Evolutionary conservation across 2,113 vertebrate species (phyloP).

Genomic region (Hymenochirus boettgeri): DNA sequence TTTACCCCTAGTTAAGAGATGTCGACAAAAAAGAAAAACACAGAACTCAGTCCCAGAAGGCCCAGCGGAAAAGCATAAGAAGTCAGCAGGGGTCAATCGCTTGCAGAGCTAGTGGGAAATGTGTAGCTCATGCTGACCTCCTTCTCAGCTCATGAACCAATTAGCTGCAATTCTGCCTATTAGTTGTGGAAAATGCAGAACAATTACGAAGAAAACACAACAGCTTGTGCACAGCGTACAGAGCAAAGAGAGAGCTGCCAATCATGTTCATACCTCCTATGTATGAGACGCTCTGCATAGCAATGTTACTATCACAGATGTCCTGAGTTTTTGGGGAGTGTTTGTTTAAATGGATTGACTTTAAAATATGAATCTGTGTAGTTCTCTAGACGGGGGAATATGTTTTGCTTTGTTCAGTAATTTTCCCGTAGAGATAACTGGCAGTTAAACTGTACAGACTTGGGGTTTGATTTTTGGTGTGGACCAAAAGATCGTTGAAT

Average conservation of each 20-base stretch:
- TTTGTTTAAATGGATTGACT: background rate
- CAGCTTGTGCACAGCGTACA: slow-evolving; percentile 35
- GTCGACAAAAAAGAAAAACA: slow-evolving; percentile 32
- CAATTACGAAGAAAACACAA: slow-evolving; percentile 40
- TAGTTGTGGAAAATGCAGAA: slow-evolving; percentile 41
- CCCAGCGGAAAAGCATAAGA: slow-evolving; percentile 26
- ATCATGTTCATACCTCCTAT: slow-evolving; percentile 30
- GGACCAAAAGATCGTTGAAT: no score
- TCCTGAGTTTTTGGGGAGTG: background rate
- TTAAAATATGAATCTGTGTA: no score
- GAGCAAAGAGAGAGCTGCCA: slow-evolving; percentile 32
- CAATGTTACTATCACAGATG: slow-evolving; percentile 39
- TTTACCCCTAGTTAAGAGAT: slow-evolving; percentile 29
- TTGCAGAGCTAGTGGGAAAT: slow-evolving; percentile 37
- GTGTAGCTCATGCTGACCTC: slow-evolving; percentile 35
- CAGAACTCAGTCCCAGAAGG: slow-evolving; percentile 36
- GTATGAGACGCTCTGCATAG: slow-evolving; percentile 21
- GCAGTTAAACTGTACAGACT: no score
- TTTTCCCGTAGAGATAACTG: no score
- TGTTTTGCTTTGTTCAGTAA: no score
- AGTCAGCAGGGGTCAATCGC: slow-evolving; percentile 42
- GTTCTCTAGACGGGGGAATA: no score
- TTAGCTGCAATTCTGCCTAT: slow-evolving; percentile 43
- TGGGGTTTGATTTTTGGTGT: no score
- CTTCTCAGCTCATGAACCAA: slow-evolving; percentile 36